These are phyloP conservation scores for Drosophila kohkoa DNA, from an alignment of 1,140 invertebrate species.

Conservation along the genomic window DNA sequence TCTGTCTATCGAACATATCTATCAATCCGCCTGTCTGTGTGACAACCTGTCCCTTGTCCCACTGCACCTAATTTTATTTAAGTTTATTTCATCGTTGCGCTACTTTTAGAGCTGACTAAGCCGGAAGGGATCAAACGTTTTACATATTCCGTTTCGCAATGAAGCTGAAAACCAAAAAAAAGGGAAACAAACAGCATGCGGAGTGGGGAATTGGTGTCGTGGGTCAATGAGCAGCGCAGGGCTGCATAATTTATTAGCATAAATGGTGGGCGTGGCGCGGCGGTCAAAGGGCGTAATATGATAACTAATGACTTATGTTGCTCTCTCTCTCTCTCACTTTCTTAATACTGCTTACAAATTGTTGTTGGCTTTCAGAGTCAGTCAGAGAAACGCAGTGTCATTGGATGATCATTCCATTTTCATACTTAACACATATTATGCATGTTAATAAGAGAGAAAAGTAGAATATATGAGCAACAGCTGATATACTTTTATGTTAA, in stretches of 20 bases:
- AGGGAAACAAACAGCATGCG: conserved; percentile 39
- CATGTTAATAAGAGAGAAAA: too few species aligned
- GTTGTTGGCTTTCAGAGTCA: conserved; percentile 2
- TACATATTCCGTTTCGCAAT: conserved; percentile 48
- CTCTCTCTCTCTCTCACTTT: too few species aligned
- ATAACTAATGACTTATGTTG: conserved; percentile 57
- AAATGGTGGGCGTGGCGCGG: conserved; percentile 64
- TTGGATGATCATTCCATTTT: background rate
- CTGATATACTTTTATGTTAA: too few species aligned
- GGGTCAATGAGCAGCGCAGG: conserved; percentile 57
- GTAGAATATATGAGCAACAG: too few species aligned
- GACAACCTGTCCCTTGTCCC: conserved; percentile 34
- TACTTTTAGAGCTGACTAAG: conserved; percentile 70
- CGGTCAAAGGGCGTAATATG: conserved; percentile 27
- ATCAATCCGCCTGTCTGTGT: conserved; percentile 12
- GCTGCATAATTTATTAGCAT: conserved; percentile 75
- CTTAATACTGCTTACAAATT: conserved; percentile 29
- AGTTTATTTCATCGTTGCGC: conserved; percentile 59
- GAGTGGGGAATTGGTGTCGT: conserved; percentile 4
- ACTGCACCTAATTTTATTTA: conserved; percentile 64
- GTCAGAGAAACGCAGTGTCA: background rate
- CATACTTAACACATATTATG: too few species aligned
- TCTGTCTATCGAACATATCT: background rate
- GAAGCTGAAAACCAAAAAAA: conserved; percentile 33
- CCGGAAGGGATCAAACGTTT: conserved; percentile 81